These are phyloP conservation scores for Perca flavescens DNA, from an alignment of 2,113 vertebrate genomes.

Conservation along the genomic window DNA sequence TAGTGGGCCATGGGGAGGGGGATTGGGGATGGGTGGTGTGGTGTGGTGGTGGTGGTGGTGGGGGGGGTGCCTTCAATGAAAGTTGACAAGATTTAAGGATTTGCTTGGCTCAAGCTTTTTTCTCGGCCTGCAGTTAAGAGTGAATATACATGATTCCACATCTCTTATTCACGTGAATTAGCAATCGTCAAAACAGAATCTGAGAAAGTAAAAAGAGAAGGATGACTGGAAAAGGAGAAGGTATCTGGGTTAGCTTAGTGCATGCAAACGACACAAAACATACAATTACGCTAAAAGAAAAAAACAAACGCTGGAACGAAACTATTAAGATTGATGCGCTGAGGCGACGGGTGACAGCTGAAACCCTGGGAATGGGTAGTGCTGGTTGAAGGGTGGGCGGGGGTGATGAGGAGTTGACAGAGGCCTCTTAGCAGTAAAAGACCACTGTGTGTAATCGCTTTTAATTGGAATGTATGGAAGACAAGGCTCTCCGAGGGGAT, in stretches of 20 bases:
- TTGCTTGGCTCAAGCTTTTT: slow-evolving; percentile 72
- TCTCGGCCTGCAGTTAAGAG: slow-evolving; percentile 56
- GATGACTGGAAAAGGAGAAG: slow-evolving; percentile 3
- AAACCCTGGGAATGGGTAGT: slow-evolving; percentile 75
- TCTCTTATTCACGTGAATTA: slow-evolving; percentile 62
- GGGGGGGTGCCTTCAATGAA: slow-evolving; percentile 58
- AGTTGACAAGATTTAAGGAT: slow-evolving; percentile 81
- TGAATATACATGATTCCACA: slow-evolving; percentile 56
- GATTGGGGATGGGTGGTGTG: slow-evolving; percentile 21
- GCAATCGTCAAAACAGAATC: slow-evolving; percentile 26
- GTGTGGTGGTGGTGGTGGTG: not conserved
- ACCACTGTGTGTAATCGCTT: slow-evolving; percentile 75
- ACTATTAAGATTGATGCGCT: slow-evolving; percentile 64
- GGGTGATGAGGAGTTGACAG: slow-evolving; percentile 65
- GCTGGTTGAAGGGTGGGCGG: slow-evolving; percentile 33
- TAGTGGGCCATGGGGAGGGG: slow-evolving; percentile 30
- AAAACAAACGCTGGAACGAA: slow-evolving; percentile 42
- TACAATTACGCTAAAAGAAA: slow-evolving; percentile 40
- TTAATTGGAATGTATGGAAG: slow-evolving; percentile 80
- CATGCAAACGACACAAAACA: slow-evolving; percentile 46
- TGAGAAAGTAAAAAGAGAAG: not conserved
- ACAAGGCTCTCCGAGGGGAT: slow-evolving; percentile 67
- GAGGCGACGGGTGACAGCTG: slow-evolving; percentile 66
- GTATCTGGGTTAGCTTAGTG: slow-evolving; percentile 35
- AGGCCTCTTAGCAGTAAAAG: slow-evolving; percentile 71